Evolutionary conservation across 2,888 invertebrate genomes (phyloP).

Genomic region (Phyto melanocephala): DNA sequence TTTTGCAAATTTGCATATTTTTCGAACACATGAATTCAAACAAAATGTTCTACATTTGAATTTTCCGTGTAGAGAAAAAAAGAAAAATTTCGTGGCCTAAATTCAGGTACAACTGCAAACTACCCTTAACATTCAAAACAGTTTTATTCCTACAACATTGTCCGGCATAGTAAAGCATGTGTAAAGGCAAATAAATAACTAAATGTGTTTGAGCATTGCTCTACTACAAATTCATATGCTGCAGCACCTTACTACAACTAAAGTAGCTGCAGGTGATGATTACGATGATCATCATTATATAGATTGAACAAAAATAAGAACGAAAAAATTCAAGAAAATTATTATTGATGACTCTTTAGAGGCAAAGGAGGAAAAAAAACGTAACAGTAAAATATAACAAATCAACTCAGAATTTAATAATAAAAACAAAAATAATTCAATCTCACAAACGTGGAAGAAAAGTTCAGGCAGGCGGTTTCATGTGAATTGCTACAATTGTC

Average conservation of each 20-base stretch:
- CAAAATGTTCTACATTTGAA: no score
- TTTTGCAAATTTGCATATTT: no score
- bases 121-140: no score
- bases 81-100: no score
- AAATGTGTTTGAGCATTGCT: no score
- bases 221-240: no score
- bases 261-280: constrained; percentile 63
- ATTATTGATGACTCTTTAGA: constrained; percentile 59
- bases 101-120: no score
- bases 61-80: no score
- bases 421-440: constrained; percentile 5
- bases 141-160: no score
- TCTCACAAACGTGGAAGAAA: not conserved
- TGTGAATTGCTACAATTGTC: constrained; percentile 56
- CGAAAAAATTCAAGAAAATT: constrained; percentile 46
- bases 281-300: constrained; percentile 14
- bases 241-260: not conserved
- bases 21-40: no score
- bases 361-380: not conserved
- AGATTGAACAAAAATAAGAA: constrained; percentile 15
- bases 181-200: no score
- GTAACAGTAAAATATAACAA: constrained; percentile 56
- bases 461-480: constrained; percentile 34
- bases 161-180: no score
- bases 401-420: constrained; percentile 4